Evolutionary conservation across 2,888 invertebrate genomes (phyloP), one percentile per base, ranked within the genome.

Genomic region (Dermolepida albohirtum): DNA sequence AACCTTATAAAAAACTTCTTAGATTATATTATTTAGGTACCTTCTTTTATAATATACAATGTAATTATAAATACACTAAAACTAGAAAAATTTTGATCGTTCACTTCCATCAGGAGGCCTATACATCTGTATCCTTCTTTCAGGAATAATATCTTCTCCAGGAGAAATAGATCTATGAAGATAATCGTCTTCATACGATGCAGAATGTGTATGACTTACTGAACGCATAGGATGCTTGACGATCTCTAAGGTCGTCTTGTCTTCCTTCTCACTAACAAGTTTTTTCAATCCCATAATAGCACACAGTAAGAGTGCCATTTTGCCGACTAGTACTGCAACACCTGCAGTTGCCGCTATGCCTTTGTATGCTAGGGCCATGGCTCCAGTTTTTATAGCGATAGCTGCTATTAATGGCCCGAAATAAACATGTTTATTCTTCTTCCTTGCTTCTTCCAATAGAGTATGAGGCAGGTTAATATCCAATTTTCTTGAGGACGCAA

Each of bases 151-250:
- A n/a, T 66, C 69, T 62, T 69, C 69, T 39, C 12, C 69, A n/a
- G 69, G 59, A 7, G 62, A 27, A 17, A 66, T 43, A 1, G 69
- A 66, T 17, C 69, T 52, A 12, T 71, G 71, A 51, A 74, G 70
- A 39, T 74, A 74, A 16, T 71, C 72, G 16, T 76, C 75, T n/a
- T 76, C 76, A 76, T 90, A 88, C 59, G 88, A 87, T 5, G 89
- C 87, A 1, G 92, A 91, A 78, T 93, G 93, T 5, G 91, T 89
- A 78, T 93, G 92, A 75, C 89, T 89, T 79, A 92, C 91, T 57
- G 90, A 90, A 64, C 93, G 89, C 78, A 92, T 90, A n/a, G 94
- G 94, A 82, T 93, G 91, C 80, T 94, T 94, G 64, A 94, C 90
- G 74, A 94, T 93, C 83, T 94, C 94, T 74, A 93, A 91, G 5